Conservation (phyloP, 2,113 vertebrate genomes). For the Blennius ocellaris region DNA sequence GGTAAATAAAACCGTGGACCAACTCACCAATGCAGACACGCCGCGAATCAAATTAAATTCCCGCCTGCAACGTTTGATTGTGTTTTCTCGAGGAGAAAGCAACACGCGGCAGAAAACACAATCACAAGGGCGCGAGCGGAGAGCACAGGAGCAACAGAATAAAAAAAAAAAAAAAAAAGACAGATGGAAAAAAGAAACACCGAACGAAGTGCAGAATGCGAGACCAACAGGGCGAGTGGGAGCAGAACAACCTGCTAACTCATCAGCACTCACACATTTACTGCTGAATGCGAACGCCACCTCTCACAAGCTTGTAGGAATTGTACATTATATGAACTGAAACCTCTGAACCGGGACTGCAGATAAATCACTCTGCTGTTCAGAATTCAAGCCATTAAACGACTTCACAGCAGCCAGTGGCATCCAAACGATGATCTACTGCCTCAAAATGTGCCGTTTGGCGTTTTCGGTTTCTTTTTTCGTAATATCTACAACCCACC, state of each 20-base stretch:
- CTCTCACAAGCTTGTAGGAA: neutral
- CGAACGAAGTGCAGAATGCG: neutral
- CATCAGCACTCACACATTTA: neutral
- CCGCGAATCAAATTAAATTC: neutral
- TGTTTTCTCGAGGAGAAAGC: neutral
- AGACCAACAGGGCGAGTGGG: neutral
- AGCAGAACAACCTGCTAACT: slow-evolving; percentile 2
- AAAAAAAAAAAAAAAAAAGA: too few species aligned
- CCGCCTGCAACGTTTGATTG: neutral
- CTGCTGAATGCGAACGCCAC: neutral
- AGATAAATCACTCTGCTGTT: slow-evolving; percentile 3
- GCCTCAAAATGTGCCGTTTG: too few species aligned
- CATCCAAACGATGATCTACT: slow-evolving; percentile 15
- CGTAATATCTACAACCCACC: too few species aligned
- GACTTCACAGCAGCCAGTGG: neutral
- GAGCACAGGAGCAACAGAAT: neutral
- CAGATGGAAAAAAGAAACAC: neutral
- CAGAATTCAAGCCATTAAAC: slow-evolving; percentile 4
- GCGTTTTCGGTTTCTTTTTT: too few species aligned
- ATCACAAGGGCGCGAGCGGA: neutral
- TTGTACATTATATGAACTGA: neutral
- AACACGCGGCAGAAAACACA: neutral
- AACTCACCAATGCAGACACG: too few species aligned
- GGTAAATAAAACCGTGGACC: neutral
- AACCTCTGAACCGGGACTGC: neutral